Evolutionary conservation across 2,797 vertebrate genomes (phyloP), one percentile per base, ranked within the genome.

Genomic region (Artibeus jamaicensis): DNA sequence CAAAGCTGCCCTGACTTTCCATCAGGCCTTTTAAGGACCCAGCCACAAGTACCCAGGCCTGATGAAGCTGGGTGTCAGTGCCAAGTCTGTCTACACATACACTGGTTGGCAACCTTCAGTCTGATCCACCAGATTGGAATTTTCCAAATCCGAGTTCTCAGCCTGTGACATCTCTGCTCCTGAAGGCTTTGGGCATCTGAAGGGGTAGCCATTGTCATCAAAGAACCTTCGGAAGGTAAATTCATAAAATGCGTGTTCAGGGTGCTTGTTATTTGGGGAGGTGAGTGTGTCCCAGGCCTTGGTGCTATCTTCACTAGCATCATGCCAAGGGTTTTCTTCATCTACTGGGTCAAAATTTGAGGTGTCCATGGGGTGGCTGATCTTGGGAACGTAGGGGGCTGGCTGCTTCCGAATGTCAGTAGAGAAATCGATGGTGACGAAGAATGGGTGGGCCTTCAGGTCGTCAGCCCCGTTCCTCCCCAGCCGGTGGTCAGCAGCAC

Each of bases 211-310:
- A 0, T 99, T 99, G 98, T 99, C 99, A 65, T 99, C 99, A 0
- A 99, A 99, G 98, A 99, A 99, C 95, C 99, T 98, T 89, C 99
- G 99, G 98, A 99, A 99, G 96, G 99, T 99, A 97, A 99, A 99
- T 97, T 99, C 99, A 0, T 99, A 99, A 97, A 99, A 99, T 12
- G 99, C 99, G 14, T 99, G 99, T 96, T 99, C 99, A 0, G 99
- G 99, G 97, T 99, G 99, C 96, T 99, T 99, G 97, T 98, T 99
- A 7, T 98, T 98, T 0, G 99, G 98, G 10, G 99, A 99, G 93
- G 99, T 98, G 50, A 99, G 98, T 0, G 98, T 97, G 96, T 99
- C 99, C 99, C 99, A 98, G 1, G 99, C 98, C 89, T 99, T 99
- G 79, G 99, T 98, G 97, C 99, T 99, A 96, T 99, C 99, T 46